Conservation (phyloP, 2,797 vertebrate species). For the Petrocephalus sullivani region DNA sequence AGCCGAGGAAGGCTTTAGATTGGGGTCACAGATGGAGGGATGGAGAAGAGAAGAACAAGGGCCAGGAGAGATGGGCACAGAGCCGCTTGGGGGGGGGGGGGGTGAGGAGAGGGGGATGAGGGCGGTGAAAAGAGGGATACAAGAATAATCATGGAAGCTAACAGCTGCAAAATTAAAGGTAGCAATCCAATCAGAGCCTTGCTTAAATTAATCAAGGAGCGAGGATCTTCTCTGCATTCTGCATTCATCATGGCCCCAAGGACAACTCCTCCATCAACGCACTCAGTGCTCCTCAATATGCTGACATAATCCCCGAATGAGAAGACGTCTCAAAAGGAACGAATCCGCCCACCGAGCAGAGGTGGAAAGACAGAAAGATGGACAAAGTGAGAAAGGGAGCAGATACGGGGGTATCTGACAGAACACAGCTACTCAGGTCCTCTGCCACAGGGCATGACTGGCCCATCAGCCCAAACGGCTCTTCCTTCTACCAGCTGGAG, state of each 20-base stretch:
- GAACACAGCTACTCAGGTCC: constrained; percentile 34
- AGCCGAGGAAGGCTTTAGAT: constrained; percentile 14
- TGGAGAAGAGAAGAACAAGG: not conserved
- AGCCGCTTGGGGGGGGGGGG: not conserved
- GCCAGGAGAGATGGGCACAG: not conserved
- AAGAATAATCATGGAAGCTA: constrained; percentile 1
- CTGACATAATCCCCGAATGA: not conserved
- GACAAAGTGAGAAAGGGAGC: not conserved
- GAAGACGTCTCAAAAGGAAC: constrained; percentile 59
- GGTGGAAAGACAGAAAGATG: not conserved
- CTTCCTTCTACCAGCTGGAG: constrained; percentile 41
- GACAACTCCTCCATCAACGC: not conserved
- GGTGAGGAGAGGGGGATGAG: not conserved
- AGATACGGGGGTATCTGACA: constrained; percentile 50
- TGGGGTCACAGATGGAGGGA: not conserved
- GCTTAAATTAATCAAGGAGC: not conserved
- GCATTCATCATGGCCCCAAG: not conserved
- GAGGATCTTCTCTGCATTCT: not conserved
- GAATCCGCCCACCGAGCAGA: not conserved
- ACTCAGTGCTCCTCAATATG: not conserved
- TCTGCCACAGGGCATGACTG: constrained; percentile 48
- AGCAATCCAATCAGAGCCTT: not conserved
- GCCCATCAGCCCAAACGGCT: constrained; percentile 54
- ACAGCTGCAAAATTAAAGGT: not conserved
- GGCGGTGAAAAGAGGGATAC: not conserved